Evolutionary conservation across 2,113 vertebrate genomes (phyloP), one percentile per base, ranked within the genome.

Genomic region (Melanerpes aurifrons): DNA sequence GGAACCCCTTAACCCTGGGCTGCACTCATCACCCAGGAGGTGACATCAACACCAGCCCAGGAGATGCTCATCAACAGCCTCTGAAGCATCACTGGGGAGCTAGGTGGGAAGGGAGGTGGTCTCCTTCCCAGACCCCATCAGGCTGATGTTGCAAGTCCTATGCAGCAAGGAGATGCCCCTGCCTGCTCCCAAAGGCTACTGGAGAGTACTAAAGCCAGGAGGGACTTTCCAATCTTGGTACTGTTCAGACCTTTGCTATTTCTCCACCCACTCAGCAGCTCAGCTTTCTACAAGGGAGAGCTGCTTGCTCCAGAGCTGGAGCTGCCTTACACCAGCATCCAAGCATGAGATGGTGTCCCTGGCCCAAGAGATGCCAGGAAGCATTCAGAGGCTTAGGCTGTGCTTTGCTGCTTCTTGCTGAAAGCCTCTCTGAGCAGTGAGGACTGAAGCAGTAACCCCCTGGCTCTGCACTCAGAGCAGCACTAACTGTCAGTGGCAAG

Each of bases 131-230:
- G 10, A 31, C 4, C 57, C 31, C 7, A 40, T 13, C 40, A 66
- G 18, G 11, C 22, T 2, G 8, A 18, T 12, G 25, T 7, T 72
- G n/a, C 61, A 57, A 87, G 15, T 15, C 20, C 17, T 35, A 5
- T 56, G 50, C 31, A 22, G 25, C 54, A 64, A 24, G 15, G 66
- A 62, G 45, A 69, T 4, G 4, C 57, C 85, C 22, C 28, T 73
- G 14, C 11, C 57, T 61, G 11, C 59, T 73, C 31, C 35, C 40
- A 29, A 70, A 59, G 10, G 7, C 69, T 76, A 47, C 26, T 31
- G 7, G 6, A 37, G 2, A 61, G 2, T 8, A 68, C 16, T 82
- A 61, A 69, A 81, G 21, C 28, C 2, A 26, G 0, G 0, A 0
- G 14, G 4, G 31, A 87, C 75, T 78, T 66, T 61, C 4, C 59